phyloP scores from a whole-genome alignment of 2,888 invertebrate species.

The Slavum lentiscoides region DNA sequence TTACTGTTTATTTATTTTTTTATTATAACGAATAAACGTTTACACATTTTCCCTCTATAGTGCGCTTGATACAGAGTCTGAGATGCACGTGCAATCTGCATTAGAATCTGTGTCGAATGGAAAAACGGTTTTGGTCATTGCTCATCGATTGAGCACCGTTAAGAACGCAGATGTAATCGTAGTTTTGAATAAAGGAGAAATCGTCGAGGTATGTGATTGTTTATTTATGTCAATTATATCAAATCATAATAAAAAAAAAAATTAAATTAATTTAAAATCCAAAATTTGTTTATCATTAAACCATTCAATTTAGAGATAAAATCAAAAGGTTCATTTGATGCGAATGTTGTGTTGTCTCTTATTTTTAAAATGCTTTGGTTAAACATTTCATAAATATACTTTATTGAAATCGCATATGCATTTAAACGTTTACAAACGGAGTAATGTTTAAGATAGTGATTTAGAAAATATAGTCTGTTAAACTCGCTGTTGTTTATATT shows the following conservation, averaged over 20 bases:
- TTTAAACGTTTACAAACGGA: not conserved
- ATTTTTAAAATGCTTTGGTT: not conserved
- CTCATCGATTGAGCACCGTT: constrained; percentile 90
- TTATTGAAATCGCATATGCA: too few relatives aligned
- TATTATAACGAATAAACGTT: not conserved
- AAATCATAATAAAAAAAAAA: not conserved
- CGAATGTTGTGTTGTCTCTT: not conserved
- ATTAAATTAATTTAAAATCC: not conserved
- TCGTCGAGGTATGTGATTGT: constrained; percentile 72
- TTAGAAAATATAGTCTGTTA: not conserved
- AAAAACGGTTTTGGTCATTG: constrained; percentile 91
- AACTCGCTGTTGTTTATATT: constrained; percentile 56
- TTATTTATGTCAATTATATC: not conserved
- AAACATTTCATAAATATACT: not conserved
- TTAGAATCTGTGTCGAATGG: constrained; percentile 81
- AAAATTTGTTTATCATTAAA: not conserved
- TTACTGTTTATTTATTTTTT: not conserved
- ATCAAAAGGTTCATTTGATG: not conserved
- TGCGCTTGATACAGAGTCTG: constrained; percentile 90
- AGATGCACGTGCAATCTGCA: constrained; percentile 86
- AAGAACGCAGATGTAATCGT: constrained; percentile 89
- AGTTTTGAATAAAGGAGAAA: constrained; percentile 80
- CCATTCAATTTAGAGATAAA: too few relatives aligned
- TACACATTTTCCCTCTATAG: constrained; percentile 62
- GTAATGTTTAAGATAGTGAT: not conserved